Conservation (phyloP, 1,140 invertebrate genomes). For the Polyergus mexicanus region DNA sequence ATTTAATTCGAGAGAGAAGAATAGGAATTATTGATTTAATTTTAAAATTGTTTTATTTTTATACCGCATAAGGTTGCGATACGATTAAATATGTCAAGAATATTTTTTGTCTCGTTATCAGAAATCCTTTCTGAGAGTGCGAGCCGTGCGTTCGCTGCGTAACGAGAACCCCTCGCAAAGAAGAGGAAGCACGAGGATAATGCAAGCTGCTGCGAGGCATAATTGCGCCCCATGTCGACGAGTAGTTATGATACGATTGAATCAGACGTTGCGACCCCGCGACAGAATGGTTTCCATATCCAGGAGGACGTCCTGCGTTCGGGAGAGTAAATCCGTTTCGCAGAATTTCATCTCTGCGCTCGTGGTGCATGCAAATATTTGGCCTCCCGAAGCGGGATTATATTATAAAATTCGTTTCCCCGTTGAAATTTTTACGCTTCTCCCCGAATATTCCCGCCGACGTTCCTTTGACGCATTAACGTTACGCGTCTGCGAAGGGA, state of each 20-base stretch:
- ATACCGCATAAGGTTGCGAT: no score
- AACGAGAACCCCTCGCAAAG: conserved; percentile 35
- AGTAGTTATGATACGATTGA: conserved; percentile 63
- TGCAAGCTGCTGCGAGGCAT: conserved; percentile 20
- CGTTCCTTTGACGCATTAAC: conserved; percentile 29
- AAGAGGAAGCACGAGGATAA: conserved; percentile 14
- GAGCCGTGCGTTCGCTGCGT: not conserved
- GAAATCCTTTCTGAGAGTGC: no score
- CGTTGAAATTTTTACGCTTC: conserved; percentile 24
- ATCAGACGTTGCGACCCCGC: conserved; percentile 32
- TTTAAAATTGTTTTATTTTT: no score
- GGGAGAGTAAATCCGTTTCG: conserved; percentile 46
- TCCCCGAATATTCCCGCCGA: not conserved
- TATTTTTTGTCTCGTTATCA: no score
- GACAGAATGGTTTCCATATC: conserved; percentile 21
- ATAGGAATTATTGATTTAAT: no score
- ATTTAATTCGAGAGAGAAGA: no score
- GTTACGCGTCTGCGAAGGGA: not conserved
- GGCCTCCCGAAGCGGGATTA: not conserved
- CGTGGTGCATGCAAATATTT: conserved; percentile 56
- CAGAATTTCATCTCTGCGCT: conserved; percentile 49
- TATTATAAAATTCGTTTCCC: conserved; percentile 8
- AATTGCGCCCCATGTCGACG: conserved; percentile 1
- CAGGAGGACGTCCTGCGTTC: conserved; percentile 3
- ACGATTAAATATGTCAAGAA: no score